Evolutionary conservation across 2,888 invertebrate genomes (phyloP).

Genomic region (Lathronympha strigana): DNA sequence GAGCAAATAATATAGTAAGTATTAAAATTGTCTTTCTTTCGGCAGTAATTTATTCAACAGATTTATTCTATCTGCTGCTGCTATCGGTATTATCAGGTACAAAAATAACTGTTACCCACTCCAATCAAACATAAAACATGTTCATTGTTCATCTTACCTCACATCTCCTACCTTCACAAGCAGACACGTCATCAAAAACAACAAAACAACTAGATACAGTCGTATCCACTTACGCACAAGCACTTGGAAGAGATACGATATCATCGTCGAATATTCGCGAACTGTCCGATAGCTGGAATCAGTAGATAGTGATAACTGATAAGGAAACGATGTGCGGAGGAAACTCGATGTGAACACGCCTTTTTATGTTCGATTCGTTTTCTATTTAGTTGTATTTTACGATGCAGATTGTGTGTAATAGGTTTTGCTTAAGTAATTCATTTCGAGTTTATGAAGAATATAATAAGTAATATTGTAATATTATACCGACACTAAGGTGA

Average conservation of each 20-base stretch:
- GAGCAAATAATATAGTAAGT: too few species aligned
- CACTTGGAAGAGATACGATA: slow-evolving; percentile 53
- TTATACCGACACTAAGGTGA: too few species aligned
- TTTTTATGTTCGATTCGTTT: not conserved
- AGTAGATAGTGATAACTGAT: slow-evolving; percentile 18
- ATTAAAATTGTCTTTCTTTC: too few species aligned
- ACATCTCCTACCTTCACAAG: slow-evolving; percentile 46
- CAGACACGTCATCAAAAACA: slow-evolving; percentile 52
- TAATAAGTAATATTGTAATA: too few species aligned
- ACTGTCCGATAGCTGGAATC: slow-evolving; percentile 42
- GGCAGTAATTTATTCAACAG: too few species aligned
- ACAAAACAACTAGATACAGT: slow-evolving; percentile 52
- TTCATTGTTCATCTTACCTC: slow-evolving; percentile 49
- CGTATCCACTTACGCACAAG: slow-evolving; percentile 58
- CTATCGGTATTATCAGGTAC: too few species aligned
- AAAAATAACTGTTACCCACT: not conserved
- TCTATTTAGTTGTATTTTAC: not conserved
- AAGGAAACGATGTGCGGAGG: too few species aligned
- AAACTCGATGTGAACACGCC: slow-evolving; percentile 11
- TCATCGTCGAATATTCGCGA: slow-evolving; percentile 66
- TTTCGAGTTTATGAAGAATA: too few species aligned
- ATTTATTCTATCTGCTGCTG: too few species aligned
- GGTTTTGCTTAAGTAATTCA: too few species aligned
- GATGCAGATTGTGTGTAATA: too few species aligned
- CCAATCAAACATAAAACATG: not conserved